Base-by-base conservation (phyloP, 2,888 invertebrate genomes). In the Erebia palarica region DNA sequence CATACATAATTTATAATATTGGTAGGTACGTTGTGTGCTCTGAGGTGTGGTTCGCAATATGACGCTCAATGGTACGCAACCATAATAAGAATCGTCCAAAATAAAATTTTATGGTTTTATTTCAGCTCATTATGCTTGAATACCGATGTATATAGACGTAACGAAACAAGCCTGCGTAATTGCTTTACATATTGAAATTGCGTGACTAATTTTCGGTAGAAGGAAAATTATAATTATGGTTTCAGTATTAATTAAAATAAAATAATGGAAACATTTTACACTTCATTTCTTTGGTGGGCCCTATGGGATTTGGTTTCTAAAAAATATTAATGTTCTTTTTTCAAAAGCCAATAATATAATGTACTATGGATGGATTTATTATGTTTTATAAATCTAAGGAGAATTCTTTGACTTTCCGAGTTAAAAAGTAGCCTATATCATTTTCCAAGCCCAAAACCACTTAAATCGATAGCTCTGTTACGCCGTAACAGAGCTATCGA, bases 51-150 rank as follows among this genome's bases (percentile, higher is more conserved):
- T 4, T 61, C 16, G 44, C 11, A 44, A 18, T 61, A 13, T 18
- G 11, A 13, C 13, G 16, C 10, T n/a, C 36, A 16, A 10, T 61
- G 18, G 18, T 11, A 61, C 44, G 18, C 18, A 18, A 18, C 1
- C 61, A 18, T 16, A 4, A 36, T 36, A n/a, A 64, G 27, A 64
- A 64, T 47, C 11, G 36, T 49, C n/a, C 47, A 27, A 64, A 64
- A 64, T 64, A 64, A 49, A 10, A n/a, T 64, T 64, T 64, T 64
- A 64, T 64, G 64, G 36, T 64, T 51, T 64, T 36, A 64, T 64
- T 64, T 64, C 36, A 64, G 51, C 27, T 64, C 64, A 51, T 64
- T 64, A 64, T 64, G 51, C 53, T 51, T 64, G 64, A 64, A 51
- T 51, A 51, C 51, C 10, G 64, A 44, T 61, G 61, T 61, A 44